A percentile compares a stretch with the other conserved stretches of the same genome.
Conservation (phyloP, 2,797 vertebrate genomes). For the Hylomyscus alleni region DNA sequence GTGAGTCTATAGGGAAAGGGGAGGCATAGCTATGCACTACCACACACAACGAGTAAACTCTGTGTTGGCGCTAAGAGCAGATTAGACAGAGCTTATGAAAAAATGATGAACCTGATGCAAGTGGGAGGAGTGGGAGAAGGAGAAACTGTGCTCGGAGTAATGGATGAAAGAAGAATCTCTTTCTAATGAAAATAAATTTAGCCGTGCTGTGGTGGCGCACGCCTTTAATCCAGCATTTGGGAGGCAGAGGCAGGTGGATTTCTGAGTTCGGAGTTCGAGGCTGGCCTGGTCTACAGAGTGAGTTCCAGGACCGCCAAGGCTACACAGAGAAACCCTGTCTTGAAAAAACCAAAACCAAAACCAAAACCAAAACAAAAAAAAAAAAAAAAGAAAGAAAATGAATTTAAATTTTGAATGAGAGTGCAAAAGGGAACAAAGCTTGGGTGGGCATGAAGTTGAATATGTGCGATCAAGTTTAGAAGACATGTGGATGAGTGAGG, state of each 20-base stretch:
- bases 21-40: not conserved
- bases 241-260: too few species aligned
- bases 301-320: too few species aligned
- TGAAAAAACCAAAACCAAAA: too few species aligned
- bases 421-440: not conserved
- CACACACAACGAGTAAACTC: not conserved
- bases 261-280: too few species aligned
- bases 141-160: not conserved
- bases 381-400: too few species aligned
- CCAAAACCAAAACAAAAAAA: too few species aligned
- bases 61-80: not conserved
- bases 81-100: not conserved
- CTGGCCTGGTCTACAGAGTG: too few species aligned
- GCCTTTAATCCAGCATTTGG: too few species aligned
- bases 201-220: too few species aligned
- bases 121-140: not conserved
- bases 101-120: not conserved
- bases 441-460: not conserved
- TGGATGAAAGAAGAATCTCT: not conserved
- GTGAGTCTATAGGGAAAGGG: not conserved
- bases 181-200: not conserved
- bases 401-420: not conserved
- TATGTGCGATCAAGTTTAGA: not conserved
- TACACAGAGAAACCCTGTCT: too few species aligned
- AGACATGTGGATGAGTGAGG: not conserved